Evolutionary conservation across 35 echinoderm and acorn worm genomes (phyloP).

Genomic region (Eucidaris tribuloides): DNA sequence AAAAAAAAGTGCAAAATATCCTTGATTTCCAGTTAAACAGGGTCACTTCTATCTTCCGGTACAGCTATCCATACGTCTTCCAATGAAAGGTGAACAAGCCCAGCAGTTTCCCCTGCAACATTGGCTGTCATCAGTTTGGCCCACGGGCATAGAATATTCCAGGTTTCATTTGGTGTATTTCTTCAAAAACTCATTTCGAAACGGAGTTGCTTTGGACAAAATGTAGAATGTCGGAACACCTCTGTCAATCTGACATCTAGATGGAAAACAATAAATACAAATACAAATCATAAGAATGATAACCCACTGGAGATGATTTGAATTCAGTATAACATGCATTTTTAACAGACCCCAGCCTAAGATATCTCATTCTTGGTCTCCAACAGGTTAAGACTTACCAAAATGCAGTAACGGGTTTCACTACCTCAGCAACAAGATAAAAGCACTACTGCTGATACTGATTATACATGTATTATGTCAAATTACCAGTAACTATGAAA

Average conservation of each 20-base stretch:
- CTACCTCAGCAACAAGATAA: background rate
- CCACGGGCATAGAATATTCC: no score
- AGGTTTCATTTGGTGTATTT: background rate
- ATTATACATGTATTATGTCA: no score
- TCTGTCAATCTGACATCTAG: background rate
- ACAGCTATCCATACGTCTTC: background rate
- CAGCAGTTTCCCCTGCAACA: background rate
- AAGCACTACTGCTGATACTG: background rate
- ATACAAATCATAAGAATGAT: background rate
- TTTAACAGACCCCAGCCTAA: no score
- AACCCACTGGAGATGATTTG: background rate
- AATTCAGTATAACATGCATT: background rate
- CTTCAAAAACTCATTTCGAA: background rate
- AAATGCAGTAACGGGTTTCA: no score
- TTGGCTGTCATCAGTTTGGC: background rate
- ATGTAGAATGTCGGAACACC: constrained; percentile 1
- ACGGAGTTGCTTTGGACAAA: constrained; percentile 8
- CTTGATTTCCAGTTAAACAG: no score
- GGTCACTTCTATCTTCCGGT: background rate
- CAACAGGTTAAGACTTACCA: no score
- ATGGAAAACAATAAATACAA: background rate
- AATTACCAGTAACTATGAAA: no score
- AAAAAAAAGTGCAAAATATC: no score
- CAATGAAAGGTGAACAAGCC: background rate
- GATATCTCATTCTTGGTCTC: no score